Conservation (phyloP, 2,797 vertebrate species). For the Fistularia commersonii region DNA sequence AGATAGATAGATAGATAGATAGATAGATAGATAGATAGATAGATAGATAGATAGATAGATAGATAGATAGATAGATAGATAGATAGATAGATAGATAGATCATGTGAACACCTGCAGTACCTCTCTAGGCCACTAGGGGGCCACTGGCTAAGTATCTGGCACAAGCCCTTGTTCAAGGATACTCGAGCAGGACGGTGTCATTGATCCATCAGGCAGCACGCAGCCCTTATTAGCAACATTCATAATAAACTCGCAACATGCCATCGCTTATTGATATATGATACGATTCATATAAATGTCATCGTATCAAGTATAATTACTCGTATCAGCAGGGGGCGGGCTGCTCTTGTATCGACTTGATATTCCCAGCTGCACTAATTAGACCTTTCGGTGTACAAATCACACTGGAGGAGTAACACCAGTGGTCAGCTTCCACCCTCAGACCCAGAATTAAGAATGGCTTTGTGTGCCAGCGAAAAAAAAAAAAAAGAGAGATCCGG, state of each 20-base stretch:
- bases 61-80: not conserved
- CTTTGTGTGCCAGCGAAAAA: not conserved
- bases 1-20: not conserved
- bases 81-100: not conserved
- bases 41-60: too few species aligned
- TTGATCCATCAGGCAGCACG: not conserved
- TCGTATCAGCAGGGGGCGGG: constrained; percentile 30
- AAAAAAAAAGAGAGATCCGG: constrained; percentile 14
- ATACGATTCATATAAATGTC: constrained; percentile 28
- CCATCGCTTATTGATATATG: constrained; percentile 31
- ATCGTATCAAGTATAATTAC: constrained; percentile 37
- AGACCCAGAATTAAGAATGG: constrained; percentile 16
- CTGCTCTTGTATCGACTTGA: constrained; percentile 37
- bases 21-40: too few species aligned
- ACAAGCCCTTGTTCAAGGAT: too few species aligned
- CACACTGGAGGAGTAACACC: constrained; percentile 13
- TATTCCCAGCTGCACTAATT: constrained; percentile 57
- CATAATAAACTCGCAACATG: constrained; percentile 9
- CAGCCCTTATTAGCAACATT: constrained; percentile 14
- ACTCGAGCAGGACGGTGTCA: too few species aligned
- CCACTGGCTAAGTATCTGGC: too few species aligned
- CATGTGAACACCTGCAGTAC: not conserved
- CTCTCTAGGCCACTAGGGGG: too few species aligned
- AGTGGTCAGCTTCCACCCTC: constrained; percentile 22
- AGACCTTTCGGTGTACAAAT: constrained; percentile 35